Evolutionary conservation across 1,140 invertebrate genomes (phyloP), one percentile per base, ranked within the genome.

Genomic region (Zophobas atratus): DNA sequence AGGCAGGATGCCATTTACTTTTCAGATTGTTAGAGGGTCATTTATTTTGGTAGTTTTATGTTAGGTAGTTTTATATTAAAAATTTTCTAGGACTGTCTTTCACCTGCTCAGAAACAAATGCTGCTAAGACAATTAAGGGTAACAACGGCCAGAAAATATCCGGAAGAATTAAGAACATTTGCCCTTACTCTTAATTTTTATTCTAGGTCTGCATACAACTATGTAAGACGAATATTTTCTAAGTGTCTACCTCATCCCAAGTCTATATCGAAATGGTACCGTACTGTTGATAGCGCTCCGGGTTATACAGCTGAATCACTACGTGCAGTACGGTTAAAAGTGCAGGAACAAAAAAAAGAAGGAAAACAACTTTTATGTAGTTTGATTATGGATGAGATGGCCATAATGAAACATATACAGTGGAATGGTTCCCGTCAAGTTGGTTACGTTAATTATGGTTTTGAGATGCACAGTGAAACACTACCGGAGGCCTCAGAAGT

Each of bases 381-480:
- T 46, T 34, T 71, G 5, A 49, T 71, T 3, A 48, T 46, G 38
- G 70, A 71, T 34, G 70, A 71, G 49, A 71, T 71, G 36, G 38
- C 41, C 32, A 71, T 71, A 6, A 39, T 6, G 33, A 8, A 33
- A 34, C 20, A 51, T 35, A 46, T 51, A 6, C 35, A 71, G 33
- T 51, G 5, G 6, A 38, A 38, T 6, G 57, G 5, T 43, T 8
- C 5, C 2, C 4, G 20, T 6, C 49, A 53, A 53, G 49, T 53
- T 53, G 72, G 79, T 6, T 77, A 79, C 70, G 79, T 82, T 46
- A 55, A 82, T 67, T 49, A 78, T n/a, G 78, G 80, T 8, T 74
- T 48, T 6, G 6, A 2, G 2, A 53, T 53, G 20, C 20, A 53
- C 4, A 53, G 49, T 53, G 49, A 53, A 6, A 8, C 49, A 8